phyloP scores from a whole-genome alignment of 2,797 vertebrate genomes.

The Poeciliopsis turneri region DNA sequence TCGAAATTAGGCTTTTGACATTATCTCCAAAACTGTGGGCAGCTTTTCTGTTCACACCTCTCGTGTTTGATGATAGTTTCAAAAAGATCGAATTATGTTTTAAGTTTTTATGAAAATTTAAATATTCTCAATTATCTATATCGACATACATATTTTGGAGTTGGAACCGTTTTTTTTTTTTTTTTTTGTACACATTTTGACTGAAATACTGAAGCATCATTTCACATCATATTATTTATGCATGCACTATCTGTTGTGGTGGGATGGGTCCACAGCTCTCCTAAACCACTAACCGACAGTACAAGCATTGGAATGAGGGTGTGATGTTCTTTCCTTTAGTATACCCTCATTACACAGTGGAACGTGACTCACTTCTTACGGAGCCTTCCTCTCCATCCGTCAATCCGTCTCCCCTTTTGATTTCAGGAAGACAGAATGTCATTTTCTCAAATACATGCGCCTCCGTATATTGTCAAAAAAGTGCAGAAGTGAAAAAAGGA shows the following conservation, averaged over 20 bases:
- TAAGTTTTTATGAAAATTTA: neutral
- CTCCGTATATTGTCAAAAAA: neutral
- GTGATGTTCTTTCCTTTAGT: slow-evolving; percentile 81
- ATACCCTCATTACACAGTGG: slow-evolving; percentile 75
- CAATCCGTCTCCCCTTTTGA: slow-evolving; percentile 48
- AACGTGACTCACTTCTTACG: slow-evolving; percentile 71
- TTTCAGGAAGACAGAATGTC: slow-evolving; percentile 12
- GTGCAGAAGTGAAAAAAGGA: slow-evolving; percentile 32
- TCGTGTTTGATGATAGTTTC: neutral
- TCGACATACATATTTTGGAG: neutral
- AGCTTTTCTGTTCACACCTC: neutral
- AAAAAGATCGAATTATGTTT: neutral
- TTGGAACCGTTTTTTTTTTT: neutral
- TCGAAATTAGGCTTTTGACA: neutral
- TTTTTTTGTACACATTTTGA: neutral
- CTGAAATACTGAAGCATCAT: neutral
- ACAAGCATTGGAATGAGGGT: slow-evolving; percentile 75
- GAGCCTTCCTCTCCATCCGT: slow-evolving; percentile 68
- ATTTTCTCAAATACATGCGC: slow-evolving; percentile 18
- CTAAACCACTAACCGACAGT: slow-evolving; percentile 50
- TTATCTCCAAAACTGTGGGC: neutral
- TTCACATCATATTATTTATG: neutral
- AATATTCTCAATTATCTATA: neutral
- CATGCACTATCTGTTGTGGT: slow-evolving; percentile 17
- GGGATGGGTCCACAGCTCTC: slow-evolving; percentile 45